phyloP scores from a whole-genome alignment of 2,113 vertebrate genomes.

The Forbesichthys agassizii region DNA sequence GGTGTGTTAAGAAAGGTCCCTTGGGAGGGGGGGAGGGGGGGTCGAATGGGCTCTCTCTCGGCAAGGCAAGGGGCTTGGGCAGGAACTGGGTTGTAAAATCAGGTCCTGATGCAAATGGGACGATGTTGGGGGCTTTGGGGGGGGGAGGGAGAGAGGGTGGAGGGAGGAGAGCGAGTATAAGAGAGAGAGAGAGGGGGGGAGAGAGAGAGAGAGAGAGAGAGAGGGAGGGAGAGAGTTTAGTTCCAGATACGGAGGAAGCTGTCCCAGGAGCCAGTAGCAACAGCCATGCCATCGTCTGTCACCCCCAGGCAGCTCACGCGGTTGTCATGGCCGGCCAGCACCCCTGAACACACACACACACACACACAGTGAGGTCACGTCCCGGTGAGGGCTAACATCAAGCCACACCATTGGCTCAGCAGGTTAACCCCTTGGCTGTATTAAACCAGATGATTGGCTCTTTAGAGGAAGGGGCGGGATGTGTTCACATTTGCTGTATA shows the following conservation, averaged over 20 bases:
- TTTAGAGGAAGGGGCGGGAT: no score
- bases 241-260: conserved; percentile 99
- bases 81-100: conserved; percentile 5
- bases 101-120: not conserved
- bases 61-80: not conserved
- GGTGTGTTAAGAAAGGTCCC: conserved; percentile 67
- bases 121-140: not conserved
- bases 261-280: conserved; percentile 99
- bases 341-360: conserved; percentile 72
- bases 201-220: not conserved
- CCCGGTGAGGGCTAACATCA: no score
- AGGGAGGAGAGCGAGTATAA: not conserved
- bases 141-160: not conserved
- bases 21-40: conserved; percentile 13
- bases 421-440: no score
- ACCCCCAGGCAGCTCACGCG: conserved; percentile 97
- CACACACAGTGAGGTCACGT: no score
- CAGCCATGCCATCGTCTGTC: conserved; percentile 94
- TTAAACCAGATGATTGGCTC: no score
- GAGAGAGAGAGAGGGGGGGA: conserved; percentile 25
- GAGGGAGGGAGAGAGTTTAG: conserved; percentile 64
- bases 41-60: not conserved
- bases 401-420: no score
- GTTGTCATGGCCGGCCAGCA: conserved; percentile 96
- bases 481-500: no score